phyloP scores from a whole-genome alignment of 1,140 invertebrate genomes.

The Hyphantria cunea region DNA sequence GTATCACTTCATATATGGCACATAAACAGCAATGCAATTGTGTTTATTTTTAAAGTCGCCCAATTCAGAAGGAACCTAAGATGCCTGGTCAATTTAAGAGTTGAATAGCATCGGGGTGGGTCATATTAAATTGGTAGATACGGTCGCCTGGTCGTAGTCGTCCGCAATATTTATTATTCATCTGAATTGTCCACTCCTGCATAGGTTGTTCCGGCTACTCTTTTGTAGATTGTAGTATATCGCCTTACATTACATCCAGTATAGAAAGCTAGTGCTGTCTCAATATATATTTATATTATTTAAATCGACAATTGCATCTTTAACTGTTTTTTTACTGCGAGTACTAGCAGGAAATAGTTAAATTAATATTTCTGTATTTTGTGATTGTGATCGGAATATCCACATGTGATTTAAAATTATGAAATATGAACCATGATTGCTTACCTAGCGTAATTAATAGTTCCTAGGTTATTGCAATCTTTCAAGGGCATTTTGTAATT shows the following conservation, averaged over 20 bases:
- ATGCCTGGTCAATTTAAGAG: conserved; percentile 13
- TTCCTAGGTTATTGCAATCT: conserved; percentile 18
- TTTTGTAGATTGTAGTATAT: conserved; percentile 18
- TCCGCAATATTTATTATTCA: conserved; percentile 58
- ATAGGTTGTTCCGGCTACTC: conserved; percentile 48
- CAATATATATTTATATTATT: too few relatives aligned
- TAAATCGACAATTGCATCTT: too few relatives aligned
- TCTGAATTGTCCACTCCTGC: conserved; percentile 49
- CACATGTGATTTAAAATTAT: too few relatives aligned
- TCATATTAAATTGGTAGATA: conserved; percentile 62
- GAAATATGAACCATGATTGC: too few relatives aligned
- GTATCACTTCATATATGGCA: conserved; percentile 31
- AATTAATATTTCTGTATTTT: too few relatives aligned
- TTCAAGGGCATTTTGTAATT: too few relatives aligned
- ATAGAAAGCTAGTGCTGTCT: too few relatives aligned
- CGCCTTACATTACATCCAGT: conserved; percentile 10
- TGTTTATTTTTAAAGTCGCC: conserved; percentile 71
- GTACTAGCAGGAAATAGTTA: too few relatives aligned
- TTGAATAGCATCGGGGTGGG: conserved; percentile 38
- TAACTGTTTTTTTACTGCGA: too few relatives aligned
- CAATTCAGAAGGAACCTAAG: conserved; percentile 36
- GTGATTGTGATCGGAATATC: too few relatives aligned
- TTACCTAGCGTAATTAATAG: conserved; percentile 13
- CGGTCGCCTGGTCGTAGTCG: conserved; percentile 49
- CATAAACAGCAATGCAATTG: conserved; percentile 62